Conservation (phyloP, 1,140 invertebrate species). For the Achroia grisella region DNA sequence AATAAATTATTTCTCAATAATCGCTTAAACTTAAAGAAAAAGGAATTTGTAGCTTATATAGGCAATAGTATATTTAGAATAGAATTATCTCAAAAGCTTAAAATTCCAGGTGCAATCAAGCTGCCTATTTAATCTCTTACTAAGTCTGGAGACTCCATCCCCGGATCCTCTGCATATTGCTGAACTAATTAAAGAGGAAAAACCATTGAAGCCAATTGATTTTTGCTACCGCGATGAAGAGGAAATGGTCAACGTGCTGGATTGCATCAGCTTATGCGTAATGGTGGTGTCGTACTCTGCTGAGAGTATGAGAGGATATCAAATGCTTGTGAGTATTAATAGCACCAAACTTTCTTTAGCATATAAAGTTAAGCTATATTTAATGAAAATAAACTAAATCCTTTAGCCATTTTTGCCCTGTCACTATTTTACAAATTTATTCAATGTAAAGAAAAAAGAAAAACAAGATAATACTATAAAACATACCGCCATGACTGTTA, state of each 20-base stretch:
- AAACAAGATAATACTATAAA: no score
- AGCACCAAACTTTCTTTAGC: no score
- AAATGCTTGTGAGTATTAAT: constrained; percentile 89
- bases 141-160: constrained; percentile 93
- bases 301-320: constrained; percentile 95
- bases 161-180: constrained; percentile 96
- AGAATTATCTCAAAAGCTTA: constrained; percentile 11
- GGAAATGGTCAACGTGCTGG: constrained; percentile 94
- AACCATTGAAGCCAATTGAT: constrained; percentile 96
- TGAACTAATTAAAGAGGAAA: constrained; percentile 95
- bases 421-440: no score
- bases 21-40: no score
- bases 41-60: no score
- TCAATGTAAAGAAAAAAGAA: no score
- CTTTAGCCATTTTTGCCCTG: no score
- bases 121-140: constrained; percentile 91
- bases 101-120: constrained; percentile 86
- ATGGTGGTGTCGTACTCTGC: constrained; percentile 98
- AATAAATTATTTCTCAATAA: no score
- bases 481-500: no score
- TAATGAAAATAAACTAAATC: no score
- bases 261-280: constrained; percentile 95
- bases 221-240: constrained; percentile 98
- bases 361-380: no score
- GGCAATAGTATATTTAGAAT: no score